These are phyloP conservation scores for Melanotaenia duboulayi DNA, from an alignment of 2,113 vertebrate genomes.

Conservation along the genomic window DNA sequence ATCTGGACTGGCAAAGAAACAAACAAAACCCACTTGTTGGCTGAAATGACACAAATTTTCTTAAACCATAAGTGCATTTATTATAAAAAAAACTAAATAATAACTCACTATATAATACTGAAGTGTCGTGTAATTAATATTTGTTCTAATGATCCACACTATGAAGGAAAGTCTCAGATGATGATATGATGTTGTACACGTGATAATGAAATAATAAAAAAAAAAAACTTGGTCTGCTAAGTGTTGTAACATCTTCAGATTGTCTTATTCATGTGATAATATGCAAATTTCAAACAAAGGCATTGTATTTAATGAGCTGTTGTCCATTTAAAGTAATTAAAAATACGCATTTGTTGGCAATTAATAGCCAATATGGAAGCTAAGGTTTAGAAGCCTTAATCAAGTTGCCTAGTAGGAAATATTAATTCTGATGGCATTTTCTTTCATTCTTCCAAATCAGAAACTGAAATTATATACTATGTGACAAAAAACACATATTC, in stretches of 20 bases:
- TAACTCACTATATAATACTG: conserved; percentile 58
- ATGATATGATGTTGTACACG: conserved; percentile 68
- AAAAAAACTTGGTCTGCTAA: conserved; percentile 47
- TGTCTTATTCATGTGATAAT: conserved; percentile 2
- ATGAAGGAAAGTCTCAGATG: conserved; percentile 26
- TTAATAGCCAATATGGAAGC: too few relatives aligned
- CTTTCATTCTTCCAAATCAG: not conserved
- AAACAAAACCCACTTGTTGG: conserved; percentile 17
- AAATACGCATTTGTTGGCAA: too few relatives aligned
- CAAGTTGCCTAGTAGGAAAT: not conserved
- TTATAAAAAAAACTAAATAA: conserved; percentile 44
- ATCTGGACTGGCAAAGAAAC: conserved; percentile 34
- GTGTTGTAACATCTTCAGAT: conserved; percentile 39
- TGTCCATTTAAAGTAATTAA: not conserved
- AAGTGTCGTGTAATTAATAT: conserved; percentile 64
- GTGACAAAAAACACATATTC: too few relatives aligned
- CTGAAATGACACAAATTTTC: conserved; percentile 60
- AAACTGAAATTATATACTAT: not conserved
- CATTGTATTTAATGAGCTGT: not conserved
- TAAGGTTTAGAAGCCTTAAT: not conserved
- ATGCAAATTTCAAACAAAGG: not conserved
- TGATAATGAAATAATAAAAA: conserved; percentile 55
- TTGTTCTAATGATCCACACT: conserved; percentile 53
- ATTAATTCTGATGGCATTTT: not conserved
- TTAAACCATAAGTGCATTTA: conserved; percentile 80